phyloP scores from a whole-genome alignment of 2,113 vertebrate genomes.

The Charadrius vociferus region DNA sequence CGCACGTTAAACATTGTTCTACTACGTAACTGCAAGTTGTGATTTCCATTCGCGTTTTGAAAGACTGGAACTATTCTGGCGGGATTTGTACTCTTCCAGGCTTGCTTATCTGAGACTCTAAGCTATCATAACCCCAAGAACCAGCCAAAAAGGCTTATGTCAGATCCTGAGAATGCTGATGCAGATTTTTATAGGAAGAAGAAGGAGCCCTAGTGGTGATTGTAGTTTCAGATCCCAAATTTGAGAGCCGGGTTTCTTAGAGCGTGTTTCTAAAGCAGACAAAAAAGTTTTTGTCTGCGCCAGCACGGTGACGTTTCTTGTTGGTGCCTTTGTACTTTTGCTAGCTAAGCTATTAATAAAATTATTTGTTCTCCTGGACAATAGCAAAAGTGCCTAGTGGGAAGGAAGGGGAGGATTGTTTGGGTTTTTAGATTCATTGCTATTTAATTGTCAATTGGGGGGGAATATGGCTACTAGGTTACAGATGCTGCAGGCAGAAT shows the following conservation, averaged over 20 bases:
- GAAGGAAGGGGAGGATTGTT: neutral
- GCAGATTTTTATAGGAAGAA: neutral
- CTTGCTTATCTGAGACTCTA: constrained; percentile 31
- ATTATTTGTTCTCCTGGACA: constrained; percentile 39
- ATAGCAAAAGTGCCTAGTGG: constrained; percentile 44
- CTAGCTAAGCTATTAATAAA: constrained; percentile 42
- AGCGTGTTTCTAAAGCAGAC: neutral
- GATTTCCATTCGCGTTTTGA: neutral
- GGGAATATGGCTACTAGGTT: neutral
- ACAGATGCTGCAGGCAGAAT: neutral
- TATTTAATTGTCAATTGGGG: neutral
- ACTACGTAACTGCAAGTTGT: constrained; percentile 38
- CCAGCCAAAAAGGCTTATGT: neutral
- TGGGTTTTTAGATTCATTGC: neutral
- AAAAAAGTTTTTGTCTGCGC: neutral
- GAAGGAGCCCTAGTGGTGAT: neutral
- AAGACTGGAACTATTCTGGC: neutral
- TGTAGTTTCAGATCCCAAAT: neutral
- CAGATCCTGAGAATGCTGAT: neutral
- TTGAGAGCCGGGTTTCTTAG: neutral
- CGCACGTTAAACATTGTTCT: neutral
- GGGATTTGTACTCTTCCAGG: neutral
- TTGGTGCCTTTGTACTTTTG: constrained; percentile 30
- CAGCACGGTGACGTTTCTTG: neutral
- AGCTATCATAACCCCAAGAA: neutral